Conservation (phyloP, 2,888 invertebrate species). For the Chloroclysta siterata region DNA sequence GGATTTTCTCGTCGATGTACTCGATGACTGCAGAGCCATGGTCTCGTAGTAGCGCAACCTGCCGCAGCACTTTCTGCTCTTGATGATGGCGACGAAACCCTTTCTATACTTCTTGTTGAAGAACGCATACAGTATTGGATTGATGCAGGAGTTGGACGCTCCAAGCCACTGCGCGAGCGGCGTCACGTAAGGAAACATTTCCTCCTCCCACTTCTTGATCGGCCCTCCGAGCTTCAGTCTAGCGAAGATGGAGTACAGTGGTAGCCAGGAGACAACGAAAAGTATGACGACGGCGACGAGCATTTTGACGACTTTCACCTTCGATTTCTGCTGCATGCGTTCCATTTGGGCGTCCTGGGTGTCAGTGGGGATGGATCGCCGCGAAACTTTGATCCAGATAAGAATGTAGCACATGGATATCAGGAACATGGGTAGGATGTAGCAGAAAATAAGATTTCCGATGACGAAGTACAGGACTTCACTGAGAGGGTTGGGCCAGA, state of each 20-base stretch:
- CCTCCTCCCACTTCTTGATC: conserved; percentile 91
- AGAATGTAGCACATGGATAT: conserved; percentile 96
- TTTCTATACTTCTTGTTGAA: conserved; percentile 97
- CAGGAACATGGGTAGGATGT: conserved; percentile 95
- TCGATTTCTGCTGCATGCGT: conserved; percentile 96
- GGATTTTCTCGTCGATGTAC: conserved; percentile 93
- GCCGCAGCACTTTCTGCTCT: conserved; percentile 94
- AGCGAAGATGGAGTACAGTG: conserved; percentile 95
- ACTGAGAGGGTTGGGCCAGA: conserved; percentile 93
- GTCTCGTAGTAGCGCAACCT: conserved; percentile 94
- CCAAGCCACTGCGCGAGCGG: conserved; percentile 97
- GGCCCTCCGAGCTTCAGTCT: conserved; percentile 93
- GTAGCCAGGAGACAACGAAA: conserved; percentile 97
- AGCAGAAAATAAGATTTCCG: conserved; percentile 95
- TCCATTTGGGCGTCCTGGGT: conserved; percentile 96
- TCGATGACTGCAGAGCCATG: conserved; percentile 93
- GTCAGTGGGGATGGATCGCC: conserved; percentile 94
- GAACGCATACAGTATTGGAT: conserved; percentile 97
- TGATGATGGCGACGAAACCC: conserved; percentile 94
- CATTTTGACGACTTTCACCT: conserved; percentile 98
- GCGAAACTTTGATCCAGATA: conserved; percentile 96
- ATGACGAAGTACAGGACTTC: conserved; percentile 94
- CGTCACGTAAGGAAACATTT: conserved; percentile 91
- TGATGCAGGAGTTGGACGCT: conserved; percentile 97
- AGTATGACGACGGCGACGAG: conserved; percentile 95